A percentile compares a stretch with the other conserved stretches of the same genome.
Evolutionary conservation across 2,113 vertebrate genomes (phyloP).

Genomic region (Anser cygnoides): DNA sequence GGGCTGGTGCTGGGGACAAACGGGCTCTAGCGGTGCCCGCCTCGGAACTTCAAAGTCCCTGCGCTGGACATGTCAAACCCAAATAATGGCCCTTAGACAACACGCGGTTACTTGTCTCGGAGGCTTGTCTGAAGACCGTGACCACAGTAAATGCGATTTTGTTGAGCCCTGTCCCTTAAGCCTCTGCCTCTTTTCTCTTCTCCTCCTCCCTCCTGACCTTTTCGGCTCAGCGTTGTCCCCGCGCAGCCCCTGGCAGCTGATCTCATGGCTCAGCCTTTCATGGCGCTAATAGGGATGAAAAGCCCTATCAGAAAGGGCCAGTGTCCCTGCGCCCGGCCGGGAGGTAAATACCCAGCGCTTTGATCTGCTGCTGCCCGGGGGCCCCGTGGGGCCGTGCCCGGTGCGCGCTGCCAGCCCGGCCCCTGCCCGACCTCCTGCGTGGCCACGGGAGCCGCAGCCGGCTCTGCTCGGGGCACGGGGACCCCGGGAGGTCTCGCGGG

Average conservation of each 20-base stretch:
- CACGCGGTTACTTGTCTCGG: constrained; percentile 51
- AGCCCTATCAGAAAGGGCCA: constrained; percentile 57
- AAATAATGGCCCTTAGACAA: constrained; percentile 61
- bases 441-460: too few relatives aligned
- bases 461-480: too few relatives aligned
- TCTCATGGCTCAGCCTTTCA: constrained; percentile 66
- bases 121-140: constrained; percentile 70
- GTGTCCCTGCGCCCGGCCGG: constrained; percentile 21
- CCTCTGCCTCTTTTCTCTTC: constrained; percentile 70
- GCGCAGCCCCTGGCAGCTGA: constrained; percentile 68
- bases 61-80: constrained; percentile 50
- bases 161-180: constrained; percentile 66
- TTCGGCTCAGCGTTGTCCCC: constrained; percentile 51
- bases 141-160: constrained; percentile 74
- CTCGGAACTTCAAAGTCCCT: constrained; percentile 49
- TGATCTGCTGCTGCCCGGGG: constrained; percentile 39
- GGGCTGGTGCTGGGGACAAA: background rate
- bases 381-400: background rate
- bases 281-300: constrained; percentile 66
- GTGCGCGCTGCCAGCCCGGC: too few relatives aligned
- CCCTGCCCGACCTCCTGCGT: too few relatives aligned
- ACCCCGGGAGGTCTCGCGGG: too few relatives aligned
- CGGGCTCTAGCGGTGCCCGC: background rate
- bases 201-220: constrained; percentile 70
- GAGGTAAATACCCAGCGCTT: constrained; percentile 59